Percentiles rank a stretch among this genome's conserved stretches.
Evolutionary conservation across 1,140 invertebrate genomes (phyloP).

Genomic region (Acyrthosiphon pisum): DNA sequence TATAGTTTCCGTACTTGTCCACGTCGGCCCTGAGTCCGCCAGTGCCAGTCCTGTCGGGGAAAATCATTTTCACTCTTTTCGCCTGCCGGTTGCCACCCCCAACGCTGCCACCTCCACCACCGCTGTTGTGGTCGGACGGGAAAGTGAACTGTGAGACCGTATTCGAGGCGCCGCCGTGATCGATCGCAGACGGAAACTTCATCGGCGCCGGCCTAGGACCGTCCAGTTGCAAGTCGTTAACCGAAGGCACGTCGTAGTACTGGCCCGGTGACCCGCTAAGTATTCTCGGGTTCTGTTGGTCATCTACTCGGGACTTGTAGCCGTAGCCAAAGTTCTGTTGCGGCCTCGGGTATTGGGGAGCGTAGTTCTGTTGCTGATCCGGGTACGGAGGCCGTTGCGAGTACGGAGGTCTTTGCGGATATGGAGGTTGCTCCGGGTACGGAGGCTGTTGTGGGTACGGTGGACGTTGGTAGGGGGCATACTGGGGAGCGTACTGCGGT

Average conservation of each 20-base stretch:
- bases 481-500: conserved; percentile 59
- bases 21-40: conserved; percentile 60
- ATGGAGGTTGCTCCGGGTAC: background rate
- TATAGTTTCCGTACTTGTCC: conserved; percentile 59
- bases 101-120: too few relatives aligned
- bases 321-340: background rate
- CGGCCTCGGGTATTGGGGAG: background rate
- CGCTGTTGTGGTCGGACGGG: background rate
- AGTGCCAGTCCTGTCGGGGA: conserved; percentile 61
- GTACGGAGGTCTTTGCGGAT: background rate
- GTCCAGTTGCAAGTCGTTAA: background rate
- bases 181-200: background rate
- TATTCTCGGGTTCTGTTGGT: background rate
- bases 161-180: background rate
- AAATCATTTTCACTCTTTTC: conserved; percentile 58
- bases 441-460: background rate
- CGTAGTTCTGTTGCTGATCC: background rate
- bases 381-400: background rate
- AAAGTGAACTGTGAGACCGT: background rate
- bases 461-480: background rate
- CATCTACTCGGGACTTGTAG: background rate
- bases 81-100: background rate
- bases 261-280: background rate
- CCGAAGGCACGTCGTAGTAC: conserved; percentile 30
- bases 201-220: background rate